These are phyloP conservation scores for Mustela nigripes DNA, from an alignment of 2,113 vertebrate species.

Conservation along the genomic window DNA sequence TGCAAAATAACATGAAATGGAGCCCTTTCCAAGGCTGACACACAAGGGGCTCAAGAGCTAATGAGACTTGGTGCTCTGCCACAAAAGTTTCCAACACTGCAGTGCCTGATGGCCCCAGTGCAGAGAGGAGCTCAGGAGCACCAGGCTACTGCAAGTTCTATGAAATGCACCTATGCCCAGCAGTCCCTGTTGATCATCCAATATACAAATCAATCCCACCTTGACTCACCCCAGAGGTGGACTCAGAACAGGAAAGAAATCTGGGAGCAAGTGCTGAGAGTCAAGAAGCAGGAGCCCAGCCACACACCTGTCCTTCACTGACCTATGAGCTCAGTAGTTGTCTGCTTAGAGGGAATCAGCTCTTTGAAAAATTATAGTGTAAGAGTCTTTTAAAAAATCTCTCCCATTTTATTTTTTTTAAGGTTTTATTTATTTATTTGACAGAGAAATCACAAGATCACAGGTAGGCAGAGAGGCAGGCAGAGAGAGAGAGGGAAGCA, in stretches of 20 bases:
- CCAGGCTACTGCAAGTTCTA: not conserved
- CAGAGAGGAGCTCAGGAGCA: not conserved
- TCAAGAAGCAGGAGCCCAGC: not conserved
- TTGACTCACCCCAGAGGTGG: not conserved
- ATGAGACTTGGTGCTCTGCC: not conserved
- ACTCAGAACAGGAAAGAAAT: not conserved
- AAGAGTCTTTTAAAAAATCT: not conserved
- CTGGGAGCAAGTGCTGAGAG: not conserved
- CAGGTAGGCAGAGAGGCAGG: too few relatives aligned
- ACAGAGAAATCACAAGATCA: too few relatives aligned
- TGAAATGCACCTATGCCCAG: not conserved
- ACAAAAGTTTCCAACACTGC: not conserved
- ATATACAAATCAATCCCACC: not conserved
- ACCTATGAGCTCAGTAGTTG: too few relatives aligned
- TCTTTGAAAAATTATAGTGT: not conserved
- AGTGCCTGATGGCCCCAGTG: not conserved
- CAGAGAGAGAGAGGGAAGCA: too few relatives aligned
- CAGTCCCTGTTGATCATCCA: not conserved
- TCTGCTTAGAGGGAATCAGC: not conserved
- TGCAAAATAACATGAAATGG: not conserved
- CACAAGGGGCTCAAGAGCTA: not conserved
- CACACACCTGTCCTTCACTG: not conserved
- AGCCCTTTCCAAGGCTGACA: not conserved
- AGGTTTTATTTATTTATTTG: too few relatives aligned
- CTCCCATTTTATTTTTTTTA: not conserved